Evolutionary conservation across 2,113 vertebrate genomes (phyloP).

Genomic region (Datnioides undecimradiatus): DNA sequence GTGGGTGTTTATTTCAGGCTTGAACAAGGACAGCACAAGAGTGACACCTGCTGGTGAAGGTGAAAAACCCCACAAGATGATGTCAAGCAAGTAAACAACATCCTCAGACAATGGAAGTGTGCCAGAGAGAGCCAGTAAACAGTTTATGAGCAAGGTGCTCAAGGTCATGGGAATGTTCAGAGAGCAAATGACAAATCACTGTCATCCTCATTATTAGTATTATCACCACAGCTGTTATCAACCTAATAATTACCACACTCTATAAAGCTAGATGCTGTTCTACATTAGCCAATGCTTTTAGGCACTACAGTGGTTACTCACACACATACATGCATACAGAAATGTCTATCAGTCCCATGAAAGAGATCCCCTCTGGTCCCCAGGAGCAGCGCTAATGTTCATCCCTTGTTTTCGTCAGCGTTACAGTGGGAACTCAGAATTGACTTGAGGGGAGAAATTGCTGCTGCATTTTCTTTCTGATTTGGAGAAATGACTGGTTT

Average conservation of each 20-base stretch:
- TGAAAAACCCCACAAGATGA: neutral
- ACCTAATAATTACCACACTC: slow-evolving; percentile 9
- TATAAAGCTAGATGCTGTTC: slow-evolving; percentile 9
- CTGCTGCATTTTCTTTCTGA: neutral
- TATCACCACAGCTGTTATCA: neutral
- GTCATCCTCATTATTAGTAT: neutral
- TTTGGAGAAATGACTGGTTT: neutral
- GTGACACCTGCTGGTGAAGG: slow-evolving; percentile 87
- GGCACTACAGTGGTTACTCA: neutral
- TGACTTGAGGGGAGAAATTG: neutral
- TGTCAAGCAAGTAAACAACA: slow-evolving; percentile 67
- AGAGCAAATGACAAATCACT: slow-evolving; percentile 13
- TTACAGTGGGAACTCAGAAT: neutral
- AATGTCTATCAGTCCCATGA: neutral
- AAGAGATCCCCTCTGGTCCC: neutral
- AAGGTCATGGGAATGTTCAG: neutral
- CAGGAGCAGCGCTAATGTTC: neutral
- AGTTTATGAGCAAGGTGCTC: slow-evolving; percentile 16
- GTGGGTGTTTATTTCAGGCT: neutral
- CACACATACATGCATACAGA: neutral
- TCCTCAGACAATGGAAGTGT: slow-evolving; percentile 58
- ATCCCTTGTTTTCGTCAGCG: neutral
- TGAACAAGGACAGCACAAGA: slow-evolving; percentile 72
- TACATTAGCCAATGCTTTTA: neutral
- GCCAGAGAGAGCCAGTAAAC: slow-evolving; percentile 22